phyloP scores from a whole-genome alignment of 2,888 invertebrate species.

The Synergus japonicus region DNA sequence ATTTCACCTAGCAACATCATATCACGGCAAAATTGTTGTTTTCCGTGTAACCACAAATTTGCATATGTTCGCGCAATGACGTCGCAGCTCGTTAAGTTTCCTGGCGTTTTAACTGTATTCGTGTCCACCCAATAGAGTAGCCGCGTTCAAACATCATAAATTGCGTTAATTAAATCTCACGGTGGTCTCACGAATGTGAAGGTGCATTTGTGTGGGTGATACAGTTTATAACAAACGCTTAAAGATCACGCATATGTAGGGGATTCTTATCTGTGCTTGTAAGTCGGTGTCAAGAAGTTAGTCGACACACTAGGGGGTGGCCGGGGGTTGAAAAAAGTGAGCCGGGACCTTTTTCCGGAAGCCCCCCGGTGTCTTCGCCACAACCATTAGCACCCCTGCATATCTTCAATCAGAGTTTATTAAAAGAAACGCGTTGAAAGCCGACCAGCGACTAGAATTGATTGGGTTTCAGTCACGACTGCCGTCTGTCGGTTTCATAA shows the following conservation, averaged over 20 bases:
- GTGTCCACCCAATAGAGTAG: not conserved
- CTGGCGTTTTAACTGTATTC: conserved; percentile 19
- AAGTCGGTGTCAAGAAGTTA: conserved; percentile 69
- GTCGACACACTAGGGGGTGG: conserved; percentile 54
- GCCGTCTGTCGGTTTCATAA: conserved; percentile 22
- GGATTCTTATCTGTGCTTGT: conserved; percentile 72
- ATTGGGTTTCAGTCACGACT: conserved; percentile 23
- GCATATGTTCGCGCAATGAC: conserved; percentile 30
- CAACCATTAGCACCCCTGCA: conserved; percentile 62
- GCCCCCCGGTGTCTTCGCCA: conserved; percentile 61
- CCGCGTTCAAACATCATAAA: conserved; percentile 37
- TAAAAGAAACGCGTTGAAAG: conserved; percentile 38
- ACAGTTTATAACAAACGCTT: conserved; percentile 69
- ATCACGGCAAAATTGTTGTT: conserved; percentile 23
- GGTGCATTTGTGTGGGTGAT: not conserved
- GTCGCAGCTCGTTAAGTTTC: conserved; percentile 21
- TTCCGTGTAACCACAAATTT: conserved; percentile 32
- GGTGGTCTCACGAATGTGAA: conserved; percentile 7
- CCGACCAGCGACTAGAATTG: conserved; percentile 2
- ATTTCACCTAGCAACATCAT: conserved; percentile 1
- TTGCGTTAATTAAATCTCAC: conserved; percentile 32
- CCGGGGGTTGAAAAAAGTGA: conserved; percentile 46
- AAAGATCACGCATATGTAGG: conserved; percentile 70
- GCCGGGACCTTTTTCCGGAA: conserved; percentile 55
- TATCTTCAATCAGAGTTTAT: conserved; percentile 37